Evolutionary conservation across 2,797 vertebrate genomes (phyloP).

Genomic region (Gambelia wislizenii): DNA sequence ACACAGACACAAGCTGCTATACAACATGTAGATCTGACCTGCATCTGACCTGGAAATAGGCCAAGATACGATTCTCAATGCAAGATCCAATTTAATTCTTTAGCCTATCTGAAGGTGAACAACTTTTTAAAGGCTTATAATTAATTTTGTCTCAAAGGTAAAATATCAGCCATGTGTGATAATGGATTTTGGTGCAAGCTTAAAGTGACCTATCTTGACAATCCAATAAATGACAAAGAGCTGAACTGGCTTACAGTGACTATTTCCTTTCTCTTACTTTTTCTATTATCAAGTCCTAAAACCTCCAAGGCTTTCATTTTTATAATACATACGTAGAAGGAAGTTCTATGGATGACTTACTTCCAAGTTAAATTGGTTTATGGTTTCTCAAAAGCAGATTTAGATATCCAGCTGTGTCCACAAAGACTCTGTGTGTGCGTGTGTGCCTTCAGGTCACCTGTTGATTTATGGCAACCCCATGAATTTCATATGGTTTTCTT

Average conservation of each 20-base stretch:
- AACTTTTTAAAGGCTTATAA: conserved; percentile 32
- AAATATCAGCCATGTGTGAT: conserved; percentile 17
- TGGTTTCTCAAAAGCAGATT: conserved; percentile 21
- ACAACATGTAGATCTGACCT: conserved; percentile 25
- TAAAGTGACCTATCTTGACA: conserved; percentile 47
- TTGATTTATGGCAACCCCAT: too few species aligned
- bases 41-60: conserved; percentile 31
- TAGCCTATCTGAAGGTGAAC: conserved; percentile 20
- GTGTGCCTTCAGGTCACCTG: too few species aligned
- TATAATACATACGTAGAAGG: background rate
- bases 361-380: background rate
- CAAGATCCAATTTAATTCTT: conserved; percentile 45
- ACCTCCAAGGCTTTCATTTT: background rate
- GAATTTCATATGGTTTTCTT: too few species aligned
- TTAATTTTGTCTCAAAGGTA: conserved; percentile 39
- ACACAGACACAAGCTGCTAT: background rate
- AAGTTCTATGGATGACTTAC: background rate
- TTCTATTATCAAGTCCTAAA: conserved; percentile 33
- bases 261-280: background rate
- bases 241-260: conserved; percentile 7
- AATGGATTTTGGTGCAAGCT: conserved; percentile 17
- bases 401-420: background rate
- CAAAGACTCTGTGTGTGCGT: background rate
- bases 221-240: background rate
- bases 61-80: background rate